These are phyloP conservation scores for Pycnomerus fuliginosus DNA, from an alignment of 2,888 invertebrate species.

Conservation along the genomic window DNA sequence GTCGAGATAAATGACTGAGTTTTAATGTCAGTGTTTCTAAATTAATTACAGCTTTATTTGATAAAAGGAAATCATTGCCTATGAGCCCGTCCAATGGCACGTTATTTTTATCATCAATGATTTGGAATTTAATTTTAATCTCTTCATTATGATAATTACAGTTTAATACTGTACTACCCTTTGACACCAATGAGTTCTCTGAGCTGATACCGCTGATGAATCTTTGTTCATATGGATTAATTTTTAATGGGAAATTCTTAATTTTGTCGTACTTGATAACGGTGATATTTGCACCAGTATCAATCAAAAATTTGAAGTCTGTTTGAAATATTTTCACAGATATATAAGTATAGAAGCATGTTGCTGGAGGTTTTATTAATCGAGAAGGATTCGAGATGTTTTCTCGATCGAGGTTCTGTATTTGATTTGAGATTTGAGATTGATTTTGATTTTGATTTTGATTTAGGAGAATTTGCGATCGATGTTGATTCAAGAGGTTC, in stretches of 20 bases:
- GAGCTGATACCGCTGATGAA: conserved; percentile 12
- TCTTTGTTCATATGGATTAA: conserved; percentile 7
- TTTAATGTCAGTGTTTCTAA: conserved; percentile 11
- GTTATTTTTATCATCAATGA: conserved; percentile 7
- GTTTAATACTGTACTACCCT: conserved; percentile 17
- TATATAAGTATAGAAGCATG: no score
- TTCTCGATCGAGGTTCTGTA: no score
- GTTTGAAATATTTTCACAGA: no score
- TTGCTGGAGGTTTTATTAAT: no score
- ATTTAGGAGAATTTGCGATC: no score
- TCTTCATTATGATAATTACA: conserved; percentile 7
- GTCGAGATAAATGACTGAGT: conserved; percentile 12
- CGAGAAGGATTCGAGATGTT: no score
- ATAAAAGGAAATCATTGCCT: conserved; percentile 29
- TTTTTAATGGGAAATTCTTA: conserved; percentile 2
- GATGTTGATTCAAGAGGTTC: no score
- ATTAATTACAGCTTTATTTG: conserved; percentile 18
- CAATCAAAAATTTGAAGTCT: conserved; percentile 30
- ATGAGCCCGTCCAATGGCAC: conserved; percentile 28
- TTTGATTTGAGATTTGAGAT: no score
- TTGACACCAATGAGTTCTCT: conserved; percentile 14
- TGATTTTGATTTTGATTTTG: no score
- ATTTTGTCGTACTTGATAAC: conserved; percentile 23
- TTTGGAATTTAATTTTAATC: conserved; percentile 19
- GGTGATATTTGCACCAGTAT: conserved; percentile 29